Evolutionary conservation across 2,113 vertebrate genomes (phyloP), one percentile per base, ranked within the genome.

Genomic region (Nycticorax nycticorax): DNA sequence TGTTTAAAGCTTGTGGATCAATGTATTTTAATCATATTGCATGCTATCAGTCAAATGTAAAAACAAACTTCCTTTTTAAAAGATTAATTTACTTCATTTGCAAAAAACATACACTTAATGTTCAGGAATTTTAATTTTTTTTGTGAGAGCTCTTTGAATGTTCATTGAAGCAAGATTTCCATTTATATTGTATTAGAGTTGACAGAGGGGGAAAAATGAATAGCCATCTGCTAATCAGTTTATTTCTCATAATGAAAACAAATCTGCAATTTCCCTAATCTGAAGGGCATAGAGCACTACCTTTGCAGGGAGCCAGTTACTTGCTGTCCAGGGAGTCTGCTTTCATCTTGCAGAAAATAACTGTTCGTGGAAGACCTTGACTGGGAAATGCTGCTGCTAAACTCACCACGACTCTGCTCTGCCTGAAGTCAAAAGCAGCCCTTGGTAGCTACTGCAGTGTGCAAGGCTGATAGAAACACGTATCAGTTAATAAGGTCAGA

Each of bases 181-280:
- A 94, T 92, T 96, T 96, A 27, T 88, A 86, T 89, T 94, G 59
- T 81, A 93, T 96, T 93, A 73, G 63, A 95, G 68, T 74, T 96
- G 94, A 94, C 67, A 62, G 89, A 43, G 72, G 22, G 83, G 76
- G 28, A 10, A 59, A 91, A 96, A 96, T 91, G 68, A 95, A 92
- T 94, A 95, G 90, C 78, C 81, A 79, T 96, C 93, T 97, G 88
- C 95, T 97, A 95, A 97, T 96, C 92, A 91, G 93, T 93, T 97
- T 96, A 92, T 81, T 95, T 92, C 60, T 84, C 37, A 55, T 96
- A 96, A 97, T 96, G 91, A 96, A 95, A 96, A 94, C 78, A 95
- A 96, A 94, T 94, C 52, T 88, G 60, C 60, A 69, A 4, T 91
- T 95, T 75, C 48, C 57, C 21, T 90, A 60, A 95, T 94, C 69